Conservation (phyloP, 2,113 vertebrate species). For the Numenius arquata region DNA sequence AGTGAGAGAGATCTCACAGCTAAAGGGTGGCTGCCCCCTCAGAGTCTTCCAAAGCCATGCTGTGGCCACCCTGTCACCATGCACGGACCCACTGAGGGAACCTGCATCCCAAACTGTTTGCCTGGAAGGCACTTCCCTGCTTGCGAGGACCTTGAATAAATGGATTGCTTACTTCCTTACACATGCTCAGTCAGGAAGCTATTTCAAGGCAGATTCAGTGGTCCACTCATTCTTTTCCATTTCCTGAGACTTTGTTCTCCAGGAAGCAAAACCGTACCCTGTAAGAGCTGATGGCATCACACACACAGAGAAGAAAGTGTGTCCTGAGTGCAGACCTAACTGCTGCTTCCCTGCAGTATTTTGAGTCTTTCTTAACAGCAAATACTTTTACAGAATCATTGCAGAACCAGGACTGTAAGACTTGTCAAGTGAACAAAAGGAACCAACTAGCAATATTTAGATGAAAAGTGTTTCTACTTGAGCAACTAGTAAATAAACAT, state of each 20-base stretch:
- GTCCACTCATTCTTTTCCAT: neutral
- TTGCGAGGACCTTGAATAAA: neutral
- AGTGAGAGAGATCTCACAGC: neutral
- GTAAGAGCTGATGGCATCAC: neutral
- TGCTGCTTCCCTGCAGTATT: neutral
- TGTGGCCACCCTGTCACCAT: neutral
- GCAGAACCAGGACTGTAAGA: neutral
- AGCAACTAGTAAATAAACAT: neutral
- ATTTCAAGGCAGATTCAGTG: neutral
- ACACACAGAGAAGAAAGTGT: fast-evolving
- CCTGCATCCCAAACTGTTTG: neutral
- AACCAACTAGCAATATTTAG: neutral
- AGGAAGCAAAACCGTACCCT: neutral
- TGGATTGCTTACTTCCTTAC: neutral
- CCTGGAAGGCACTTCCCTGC: neutral
- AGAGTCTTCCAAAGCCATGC: neutral
- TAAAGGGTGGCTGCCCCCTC: neutral
- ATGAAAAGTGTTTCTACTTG: neutral
- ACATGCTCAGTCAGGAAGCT: neutral
- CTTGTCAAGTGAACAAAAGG: neutral
- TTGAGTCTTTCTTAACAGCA: neutral
- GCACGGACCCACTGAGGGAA: neutral
- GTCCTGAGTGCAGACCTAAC: neutral
- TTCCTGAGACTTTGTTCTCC: slow-evolving; percentile 2
- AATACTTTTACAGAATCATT: neutral